Conservation (phyloP, 2,797 vertebrate species). For the Natrix natrix region DNA sequence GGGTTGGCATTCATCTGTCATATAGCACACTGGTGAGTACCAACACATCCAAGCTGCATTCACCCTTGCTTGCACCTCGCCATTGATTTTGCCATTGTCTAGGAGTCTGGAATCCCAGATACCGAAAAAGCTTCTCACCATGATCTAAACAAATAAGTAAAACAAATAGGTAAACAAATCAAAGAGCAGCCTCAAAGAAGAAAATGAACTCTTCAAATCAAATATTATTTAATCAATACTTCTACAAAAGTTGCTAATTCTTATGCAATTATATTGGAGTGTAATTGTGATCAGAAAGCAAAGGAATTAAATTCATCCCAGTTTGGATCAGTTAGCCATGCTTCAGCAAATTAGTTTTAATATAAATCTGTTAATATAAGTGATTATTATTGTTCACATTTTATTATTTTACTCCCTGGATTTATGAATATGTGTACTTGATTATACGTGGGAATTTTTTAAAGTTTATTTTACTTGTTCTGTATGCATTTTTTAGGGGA, state of each 20-base stretch:
- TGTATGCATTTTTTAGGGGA: too few relatives aligned
- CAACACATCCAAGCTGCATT: too few relatives aligned
- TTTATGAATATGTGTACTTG: not conserved
- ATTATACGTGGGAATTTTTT: not conserved
- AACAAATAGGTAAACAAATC: not conserved
- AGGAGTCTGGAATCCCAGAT: too few relatives aligned
- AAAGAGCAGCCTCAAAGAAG: not conserved
- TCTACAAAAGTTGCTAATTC: not conserved
- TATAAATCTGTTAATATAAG: not conserved
- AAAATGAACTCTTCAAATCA: not conserved
- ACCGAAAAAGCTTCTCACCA: not conserved
- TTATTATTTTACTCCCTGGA: not conserved
- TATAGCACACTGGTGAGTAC: too few relatives aligned
- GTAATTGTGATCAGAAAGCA: not conserved
- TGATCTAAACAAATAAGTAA: not conserved
- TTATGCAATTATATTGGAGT: not conserved
- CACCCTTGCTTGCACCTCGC: too few relatives aligned
- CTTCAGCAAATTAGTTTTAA: not conserved
- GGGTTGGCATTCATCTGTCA: too few relatives aligned
- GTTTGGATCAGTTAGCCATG: not conserved
- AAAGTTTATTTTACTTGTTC: too few relatives aligned
- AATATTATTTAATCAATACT: not conserved
- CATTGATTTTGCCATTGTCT: too few relatives aligned
- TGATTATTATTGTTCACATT: not conserved
- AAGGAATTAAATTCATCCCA: not conserved